Base-by-base conservation (phyloP, 37 sponge, comb jelly and placozoan species). In the Agelas oroides region DNA sequence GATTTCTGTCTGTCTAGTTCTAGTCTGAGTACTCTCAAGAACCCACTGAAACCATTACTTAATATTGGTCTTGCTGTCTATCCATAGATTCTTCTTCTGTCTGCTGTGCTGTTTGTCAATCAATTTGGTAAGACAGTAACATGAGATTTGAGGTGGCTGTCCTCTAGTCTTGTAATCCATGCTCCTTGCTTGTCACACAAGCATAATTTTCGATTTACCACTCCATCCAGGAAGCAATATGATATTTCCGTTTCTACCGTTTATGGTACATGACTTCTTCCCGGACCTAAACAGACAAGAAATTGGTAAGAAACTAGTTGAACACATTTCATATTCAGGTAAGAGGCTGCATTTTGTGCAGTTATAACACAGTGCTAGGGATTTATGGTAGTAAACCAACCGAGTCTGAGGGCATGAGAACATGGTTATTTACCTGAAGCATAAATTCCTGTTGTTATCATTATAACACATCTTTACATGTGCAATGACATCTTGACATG, bases 251-350 rank as follows among this genome's bases (percentile, higher is more conserved):
- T 90, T 96, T 81, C 76, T 96, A 30, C 94, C 96, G 14, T 96
- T 93, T 88, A 96, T 96, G 91, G 73, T 90, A 0, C 94, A 96
- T 37, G 94, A 96, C 70, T 96, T 96, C 92, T 96, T 96, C 65
- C 97, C 97, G 17, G 35, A 85, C 16, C 87, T 96, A 21, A 70
- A 63, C 65, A 87, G 61, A 72, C 72, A 84, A 35, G 86, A 96
- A 60, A 39, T 93, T 30, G 96, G 96, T 90, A 39, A 41, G 84
- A 32, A 33, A 61, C 62, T 14, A 25, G 25, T 14, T 13, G 5
- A 25, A 23, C 62, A 61, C 17, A 15, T 56, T 19, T 15, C 58
- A 56, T 19, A 56, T 15, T 56, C 58, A n/a, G n/a, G n/a, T 56
- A 15, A 19, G 58, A 15, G 15, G 58, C n/a, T 25, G 12, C 5